Conservation (phyloP, 2,113 vertebrate species). For the Oryzias celebensis region DNA sequence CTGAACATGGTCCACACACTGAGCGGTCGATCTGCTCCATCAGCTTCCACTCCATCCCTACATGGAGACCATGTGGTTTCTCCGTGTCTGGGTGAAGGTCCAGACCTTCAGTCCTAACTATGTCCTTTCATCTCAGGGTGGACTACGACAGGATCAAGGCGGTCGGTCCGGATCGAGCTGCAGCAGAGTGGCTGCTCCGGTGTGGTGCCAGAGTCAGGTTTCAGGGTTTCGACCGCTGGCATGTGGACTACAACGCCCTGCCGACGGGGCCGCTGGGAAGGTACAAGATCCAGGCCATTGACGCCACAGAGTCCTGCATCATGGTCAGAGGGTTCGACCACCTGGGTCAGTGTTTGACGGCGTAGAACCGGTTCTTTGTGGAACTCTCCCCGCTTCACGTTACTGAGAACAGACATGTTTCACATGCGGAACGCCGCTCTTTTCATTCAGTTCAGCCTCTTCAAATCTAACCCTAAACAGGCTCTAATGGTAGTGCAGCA, state of each 20-base stretch:
- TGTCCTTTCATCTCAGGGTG: constrained; percentile 77
- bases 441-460: too few species aligned
- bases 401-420: too few species aligned
- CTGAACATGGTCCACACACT: too few species aligned
- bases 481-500: too few species aligned
- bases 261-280: constrained; percentile 84
- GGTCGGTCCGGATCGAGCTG: constrained; percentile 88
- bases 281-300: constrained; percentile 89
- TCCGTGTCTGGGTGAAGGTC: too few species aligned
- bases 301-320: constrained; percentile 94
- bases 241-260: constrained; percentile 90
- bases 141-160: constrained; percentile 88
- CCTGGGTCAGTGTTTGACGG: constrained; percentile 78
- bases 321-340: constrained; percentile 92
- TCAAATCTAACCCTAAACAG: too few species aligned
- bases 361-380: neutral
- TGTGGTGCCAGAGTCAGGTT: constrained; percentile 90
- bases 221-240: constrained; percentile 86
- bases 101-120: too few species aligned
- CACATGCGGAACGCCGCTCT: too few species aligned
- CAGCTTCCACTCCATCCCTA: too few species aligned
- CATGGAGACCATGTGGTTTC: too few species aligned
- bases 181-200: constrained; percentile 93
- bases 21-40: too few species aligned
- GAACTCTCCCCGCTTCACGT: too few species aligned